phyloP scores from a whole-genome alignment of 2,113 vertebrate species.

The Silurus meridionalis region DNA sequence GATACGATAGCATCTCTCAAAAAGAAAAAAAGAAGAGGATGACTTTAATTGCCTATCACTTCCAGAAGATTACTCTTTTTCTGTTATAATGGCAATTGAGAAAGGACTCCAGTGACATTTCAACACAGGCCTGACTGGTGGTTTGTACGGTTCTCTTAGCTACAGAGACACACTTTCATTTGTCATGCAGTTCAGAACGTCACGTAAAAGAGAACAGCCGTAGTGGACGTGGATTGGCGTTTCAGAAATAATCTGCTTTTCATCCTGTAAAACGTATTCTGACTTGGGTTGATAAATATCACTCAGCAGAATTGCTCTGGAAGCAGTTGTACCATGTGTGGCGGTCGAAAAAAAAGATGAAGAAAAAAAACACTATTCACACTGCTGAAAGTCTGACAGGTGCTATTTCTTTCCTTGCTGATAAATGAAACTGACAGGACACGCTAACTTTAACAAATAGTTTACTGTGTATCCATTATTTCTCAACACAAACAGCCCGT shows the following conservation, averaged over 20 bases:
- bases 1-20: slow-evolving; percentile 45
- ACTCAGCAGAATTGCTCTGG: slow-evolving; percentile 13
- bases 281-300: slow-evolving; percentile 40
- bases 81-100: slow-evolving; percentile 51
- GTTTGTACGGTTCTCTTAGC: slow-evolving; percentile 30
- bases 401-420: slow-evolving; percentile 34
- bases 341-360: background rate
- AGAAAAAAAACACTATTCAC: background rate
- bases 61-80: slow-evolving; percentile 52
- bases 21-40: slow-evolving; percentile 21
- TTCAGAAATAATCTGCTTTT: slow-evolving; percentile 28
- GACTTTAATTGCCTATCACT: slow-evolving; percentile 57
- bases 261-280: slow-evolving; percentile 32
- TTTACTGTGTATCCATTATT: slow-evolving; percentile 23
- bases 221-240: slow-evolving; percentile 26
- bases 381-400: slow-evolving; percentile 15
- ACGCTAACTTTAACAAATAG: slow-evolving; percentile 37
- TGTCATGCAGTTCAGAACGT: slow-evolving; percentile 23
- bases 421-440: slow-evolving; percentile 25
- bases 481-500: slow-evolving; percentile 5
- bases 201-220: slow-evolving; percentile 21
- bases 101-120: slow-evolving; percentile 48
- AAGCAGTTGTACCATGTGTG: slow-evolving; percentile 2
- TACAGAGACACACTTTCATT: slow-evolving; percentile 41
- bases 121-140: slow-evolving; percentile 10